A percentile compares a stretch with the other conserved stretches of the same genome.
phyloP scores from a whole-genome alignment of 2,888 invertebrate genomes.

The Leucophora obtusa region DNA sequence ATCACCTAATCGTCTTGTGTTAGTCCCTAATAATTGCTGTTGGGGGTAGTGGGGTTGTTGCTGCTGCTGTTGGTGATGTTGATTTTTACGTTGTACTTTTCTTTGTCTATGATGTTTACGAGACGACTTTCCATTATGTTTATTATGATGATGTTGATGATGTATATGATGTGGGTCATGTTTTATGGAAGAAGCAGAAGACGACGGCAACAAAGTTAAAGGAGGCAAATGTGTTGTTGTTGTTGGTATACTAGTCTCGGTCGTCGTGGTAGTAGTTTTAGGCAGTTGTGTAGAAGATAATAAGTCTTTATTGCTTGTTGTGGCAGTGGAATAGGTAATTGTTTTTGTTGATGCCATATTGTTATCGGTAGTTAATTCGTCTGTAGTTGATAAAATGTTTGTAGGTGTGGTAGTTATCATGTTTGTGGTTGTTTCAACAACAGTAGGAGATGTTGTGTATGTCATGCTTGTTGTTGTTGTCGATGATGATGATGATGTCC shows the following conservation, averaged over 20 bases:
- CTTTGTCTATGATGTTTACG: conserved; percentile 67
- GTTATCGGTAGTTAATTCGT: background rate
- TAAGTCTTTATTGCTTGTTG: background rate
- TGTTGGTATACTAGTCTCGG: conserved; percentile 27
- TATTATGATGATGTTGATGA: conserved; percentile 52
- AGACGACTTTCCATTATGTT: conserved; percentile 60
- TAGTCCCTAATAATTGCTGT: conserved; percentile 8
- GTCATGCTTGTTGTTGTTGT: conserved; percentile 26
- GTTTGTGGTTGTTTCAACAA: conserved; percentile 12
- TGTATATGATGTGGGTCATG: conserved; percentile 35
- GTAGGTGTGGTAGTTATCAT: background rate
- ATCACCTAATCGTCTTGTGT: conserved; percentile 18
- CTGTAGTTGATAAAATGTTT: background rate
- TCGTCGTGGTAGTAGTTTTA: conserved; percentile 20
- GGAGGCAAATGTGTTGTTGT: conserved; percentile 25
- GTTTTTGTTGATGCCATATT: conserved; percentile 39
- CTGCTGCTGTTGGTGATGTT: conserved; percentile 45
- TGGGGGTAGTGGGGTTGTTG: conserved; percentile 36
- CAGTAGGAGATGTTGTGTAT: conserved; percentile 40
- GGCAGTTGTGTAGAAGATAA: background rate
- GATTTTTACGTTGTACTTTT: conserved; percentile 63
- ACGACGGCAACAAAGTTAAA: background rate
- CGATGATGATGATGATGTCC: conserved; percentile 29
- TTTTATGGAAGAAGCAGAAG: background rate
- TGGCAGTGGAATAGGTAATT: background rate